Evolutionary conservation across 2,113 vertebrate genomes (phyloP).

Genomic region (Elephantulus edwardii): DNA sequence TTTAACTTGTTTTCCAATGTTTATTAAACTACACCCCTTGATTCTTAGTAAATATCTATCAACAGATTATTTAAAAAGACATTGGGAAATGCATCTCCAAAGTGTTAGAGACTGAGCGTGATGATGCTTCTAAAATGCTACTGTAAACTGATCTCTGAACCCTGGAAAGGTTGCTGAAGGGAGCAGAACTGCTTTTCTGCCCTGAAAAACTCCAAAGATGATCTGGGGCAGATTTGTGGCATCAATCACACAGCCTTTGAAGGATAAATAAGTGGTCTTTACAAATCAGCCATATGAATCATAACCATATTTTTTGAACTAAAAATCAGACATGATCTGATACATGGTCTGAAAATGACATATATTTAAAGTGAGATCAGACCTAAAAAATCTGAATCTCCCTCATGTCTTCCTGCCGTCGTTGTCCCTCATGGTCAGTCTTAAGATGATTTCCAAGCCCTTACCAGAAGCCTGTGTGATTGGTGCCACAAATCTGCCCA

Average conservation of each 20-base stretch:
- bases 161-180: accelerated
- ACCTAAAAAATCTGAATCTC: background rate
- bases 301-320: background rate
- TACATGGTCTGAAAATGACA: background rate
- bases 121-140: background rate
- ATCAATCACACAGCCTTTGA: too few species aligned
- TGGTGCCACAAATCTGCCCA: background rate
- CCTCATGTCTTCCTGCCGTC: background rate
- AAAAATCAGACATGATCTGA: background rate
- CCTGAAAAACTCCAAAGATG: too few species aligned
- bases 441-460: background rate
- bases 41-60: conserved; percentile 24
- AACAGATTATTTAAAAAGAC: background rate
- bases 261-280: background rate
- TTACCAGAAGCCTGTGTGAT: background rate
- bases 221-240: too few species aligned
- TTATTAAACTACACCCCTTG: background rate
- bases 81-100: background rate
- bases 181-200: too few species aligned
- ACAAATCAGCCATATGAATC: background rate
- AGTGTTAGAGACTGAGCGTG: background rate
- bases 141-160: background rate
- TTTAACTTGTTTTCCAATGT: too few species aligned
- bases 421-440: background rate
- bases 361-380: background rate